Evolutionary conservation across 2,797 vertebrate genomes (phyloP), one percentile per base, ranked within the genome.

Genomic region (Bradypus variegatus): DNA sequence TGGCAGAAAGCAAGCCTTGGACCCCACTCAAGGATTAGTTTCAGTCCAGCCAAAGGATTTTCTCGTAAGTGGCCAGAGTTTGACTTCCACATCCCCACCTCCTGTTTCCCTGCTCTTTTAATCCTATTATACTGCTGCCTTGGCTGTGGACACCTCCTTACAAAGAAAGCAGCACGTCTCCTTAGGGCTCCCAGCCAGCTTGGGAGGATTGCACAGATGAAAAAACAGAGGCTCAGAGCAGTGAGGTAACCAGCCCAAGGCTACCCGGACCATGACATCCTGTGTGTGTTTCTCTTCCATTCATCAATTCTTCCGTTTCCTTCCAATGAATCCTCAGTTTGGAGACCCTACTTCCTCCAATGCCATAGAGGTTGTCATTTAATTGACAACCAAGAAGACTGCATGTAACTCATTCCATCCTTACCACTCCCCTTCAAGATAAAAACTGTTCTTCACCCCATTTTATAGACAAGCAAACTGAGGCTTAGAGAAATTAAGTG

Each of bases 31-130:
- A 89, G 77, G 86, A 95, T 94, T 91, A 95, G 80, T 84, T 90
- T 92, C 86, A 86, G 88, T 80, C 88, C 64, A 80, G 88, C 80
- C 88, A 81, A 83, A 91, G 88, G 92, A 92, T 95, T 96, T 95
- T 93, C 94, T 94, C 85, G 64, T 81, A 92, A 94, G 92, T 84
- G 86, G 90, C 83, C 79, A 78, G 91, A 92, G 53, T 79, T 92
- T 88, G 92, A 93, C 94, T 94, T 84, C 88, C n/a, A 84, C 77
- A 80, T 64, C 38, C 87, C 67, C 73, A 58, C 58, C 82, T 92
- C 93, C 88, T 15, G 60, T 77, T 91, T 83, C 76, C 90, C 67
- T 70, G 86, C 72, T 84, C 76, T 80, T 92, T 87, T 53, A 62
- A 94, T 78, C 88, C 76, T 18, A 79, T 50, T 78, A 88, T 77